Evolutionary conservation across 1,140 invertebrate species (phyloP).

Genomic region (Zaprionus capensis): DNA sequence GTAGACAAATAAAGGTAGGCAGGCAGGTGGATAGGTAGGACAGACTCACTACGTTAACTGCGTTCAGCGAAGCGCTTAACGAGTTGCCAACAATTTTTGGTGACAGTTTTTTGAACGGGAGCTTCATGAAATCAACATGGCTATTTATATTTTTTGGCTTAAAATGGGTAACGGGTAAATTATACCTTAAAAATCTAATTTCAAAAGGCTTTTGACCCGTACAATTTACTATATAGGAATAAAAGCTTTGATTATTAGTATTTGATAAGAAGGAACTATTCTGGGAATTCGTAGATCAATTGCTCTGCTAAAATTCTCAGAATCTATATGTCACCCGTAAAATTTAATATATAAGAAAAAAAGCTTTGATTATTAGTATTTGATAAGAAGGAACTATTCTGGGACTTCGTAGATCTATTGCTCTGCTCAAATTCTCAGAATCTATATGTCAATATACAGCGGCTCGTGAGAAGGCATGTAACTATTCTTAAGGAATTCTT

Average conservation of each 20-base stretch:
- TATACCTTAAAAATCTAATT: neutral
- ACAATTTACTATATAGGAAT: neutral
- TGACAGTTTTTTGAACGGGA: constrained; percentile 21
- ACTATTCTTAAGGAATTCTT: too few relatives aligned
- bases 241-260: neutral
- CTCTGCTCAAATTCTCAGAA: too few relatives aligned
- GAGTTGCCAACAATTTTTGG: constrained; percentile 48
- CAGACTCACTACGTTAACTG: constrained; percentile 21
- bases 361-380: neutral
- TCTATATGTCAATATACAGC: too few relatives aligned
- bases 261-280: too few relatives aligned
- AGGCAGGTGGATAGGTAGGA: constrained; percentile 1
- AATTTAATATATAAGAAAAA: neutral
- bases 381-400: too few relatives aligned
- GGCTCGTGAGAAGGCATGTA: too few relatives aligned
- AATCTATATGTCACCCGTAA: neutral
- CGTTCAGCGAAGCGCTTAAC: constrained; percentile 68
- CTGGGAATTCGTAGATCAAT: too few relatives aligned
- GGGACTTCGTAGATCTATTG: too few relatives aligned
- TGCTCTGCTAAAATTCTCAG: too few relatives aligned
- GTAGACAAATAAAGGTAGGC: too few relatives aligned
- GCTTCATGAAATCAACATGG: neutral
- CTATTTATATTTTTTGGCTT: neutral
- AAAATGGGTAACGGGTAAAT: neutral
- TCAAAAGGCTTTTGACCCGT: neutral